These are phyloP conservation scores for Podiceps cristatus DNA, from an alignment of 2,113 vertebrate species.

Conservation along the genomic window DNA sequence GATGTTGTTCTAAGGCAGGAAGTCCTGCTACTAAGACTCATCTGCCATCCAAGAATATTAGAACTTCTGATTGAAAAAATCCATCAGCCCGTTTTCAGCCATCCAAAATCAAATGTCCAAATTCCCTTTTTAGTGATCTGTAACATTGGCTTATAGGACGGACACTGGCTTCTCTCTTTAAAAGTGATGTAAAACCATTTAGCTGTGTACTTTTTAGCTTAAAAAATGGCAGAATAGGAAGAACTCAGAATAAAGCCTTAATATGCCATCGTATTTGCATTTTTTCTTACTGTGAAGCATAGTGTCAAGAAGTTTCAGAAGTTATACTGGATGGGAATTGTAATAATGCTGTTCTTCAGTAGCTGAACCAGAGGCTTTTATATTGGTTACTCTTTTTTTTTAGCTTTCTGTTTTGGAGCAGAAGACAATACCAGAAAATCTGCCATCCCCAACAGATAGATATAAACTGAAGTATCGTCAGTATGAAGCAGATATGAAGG, in stretches of 20 bases:
- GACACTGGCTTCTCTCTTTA: background rate
- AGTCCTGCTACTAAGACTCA: background rate
- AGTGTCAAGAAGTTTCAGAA: background rate
- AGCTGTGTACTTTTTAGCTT: background rate
- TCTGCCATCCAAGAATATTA: background rate
- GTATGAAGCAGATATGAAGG: conserved; percentile 64
- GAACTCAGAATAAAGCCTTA: background rate
- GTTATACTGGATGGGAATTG: background rate
- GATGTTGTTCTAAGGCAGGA: background rate
- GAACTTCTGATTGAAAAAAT: background rate
- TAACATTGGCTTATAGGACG: background rate
- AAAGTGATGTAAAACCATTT: background rate
- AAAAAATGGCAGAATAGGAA: background rate
- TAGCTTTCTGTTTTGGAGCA: conserved; percentile 46
- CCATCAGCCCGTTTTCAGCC: background rate
- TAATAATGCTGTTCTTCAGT: background rate
- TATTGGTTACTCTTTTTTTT: conserved; percentile 21
- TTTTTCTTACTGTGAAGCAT: background rate
- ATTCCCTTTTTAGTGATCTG: background rate
- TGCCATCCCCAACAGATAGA: conserved; percentile 48
- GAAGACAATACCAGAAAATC: conserved; percentile 65
- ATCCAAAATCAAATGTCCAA: background rate
- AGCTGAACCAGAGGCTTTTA: background rate
- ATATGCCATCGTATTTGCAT: background rate
- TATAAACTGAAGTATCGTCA: conserved; percentile 67